phyloP scores from a whole-genome alignment of 2,113 vertebrate species.

The Nicator chloris region DNA sequence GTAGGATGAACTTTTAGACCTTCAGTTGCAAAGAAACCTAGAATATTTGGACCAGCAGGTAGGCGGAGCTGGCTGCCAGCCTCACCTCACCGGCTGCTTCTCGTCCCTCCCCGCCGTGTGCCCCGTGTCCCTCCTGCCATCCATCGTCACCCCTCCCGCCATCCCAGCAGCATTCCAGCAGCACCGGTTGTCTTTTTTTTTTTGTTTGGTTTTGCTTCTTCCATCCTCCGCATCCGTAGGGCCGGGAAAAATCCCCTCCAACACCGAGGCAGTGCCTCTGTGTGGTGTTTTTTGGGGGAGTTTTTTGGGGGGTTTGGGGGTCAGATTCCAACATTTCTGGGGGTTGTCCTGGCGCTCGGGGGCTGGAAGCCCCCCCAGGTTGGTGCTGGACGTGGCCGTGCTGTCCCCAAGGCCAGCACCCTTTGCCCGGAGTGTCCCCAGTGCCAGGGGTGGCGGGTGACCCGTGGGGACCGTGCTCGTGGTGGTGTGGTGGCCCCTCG shows the following conservation, averaged over 20 bases:
- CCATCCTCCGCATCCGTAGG: background rate
- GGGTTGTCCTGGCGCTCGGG: background rate
- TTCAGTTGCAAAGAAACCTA: constrained; percentile 98
- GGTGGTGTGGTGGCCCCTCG: rapidly evolving
- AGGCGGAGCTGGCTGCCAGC: constrained; percentile 76
- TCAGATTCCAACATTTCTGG: rapidly evolving
- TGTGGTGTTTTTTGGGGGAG: background rate
- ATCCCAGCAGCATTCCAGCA: background rate
- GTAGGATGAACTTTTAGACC: constrained; percentile 98
- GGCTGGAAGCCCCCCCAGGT: rapidly evolving
- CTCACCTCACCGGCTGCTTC: constrained; percentile 18
- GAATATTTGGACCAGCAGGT: constrained; percentile 99
- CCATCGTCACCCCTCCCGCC: constrained; percentile 52
- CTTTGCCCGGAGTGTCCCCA: background rate
- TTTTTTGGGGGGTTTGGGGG: rapidly evolving
- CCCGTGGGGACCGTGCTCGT: rapidly evolving
- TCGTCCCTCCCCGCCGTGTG: background rate
- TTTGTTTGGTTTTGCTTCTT: background rate
- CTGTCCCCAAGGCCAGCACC: background rate
- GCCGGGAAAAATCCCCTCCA: too few relatives aligned
- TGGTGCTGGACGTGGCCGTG: rapidly evolving
- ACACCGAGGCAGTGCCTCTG: background rate
- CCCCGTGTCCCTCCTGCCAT: background rate
- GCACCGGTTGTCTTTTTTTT: background rate
- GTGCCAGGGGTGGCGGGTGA: rapidly evolving